phyloP scores from a whole-genome alignment of 2,888 invertebrate species.

The Cryptophagus acutangulus region DNA sequence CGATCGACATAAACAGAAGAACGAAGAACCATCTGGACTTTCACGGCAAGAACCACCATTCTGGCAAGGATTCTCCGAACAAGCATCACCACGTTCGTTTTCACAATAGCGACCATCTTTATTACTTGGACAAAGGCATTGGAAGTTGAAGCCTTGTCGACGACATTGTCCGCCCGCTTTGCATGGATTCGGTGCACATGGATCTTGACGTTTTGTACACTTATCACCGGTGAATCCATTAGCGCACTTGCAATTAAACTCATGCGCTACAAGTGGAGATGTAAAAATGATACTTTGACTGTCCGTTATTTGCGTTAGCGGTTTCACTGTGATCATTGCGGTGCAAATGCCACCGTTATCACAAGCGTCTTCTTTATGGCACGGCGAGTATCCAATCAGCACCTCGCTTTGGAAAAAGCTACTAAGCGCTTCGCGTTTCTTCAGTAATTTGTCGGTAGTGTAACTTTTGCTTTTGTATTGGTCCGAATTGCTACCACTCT shows the following conservation, averaged over 20 bases:
- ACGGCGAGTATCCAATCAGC: constrained; percentile 73
- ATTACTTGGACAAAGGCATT: constrained; percentile 72
- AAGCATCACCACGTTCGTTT: constrained; percentile 76
- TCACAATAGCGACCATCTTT: constrained; percentile 83
- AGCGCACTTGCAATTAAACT: constrained; percentile 74
- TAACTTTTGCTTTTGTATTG: constrained; percentile 63
- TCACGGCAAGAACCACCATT: constrained; percentile 90
- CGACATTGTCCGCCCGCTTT: constrained; percentile 78
- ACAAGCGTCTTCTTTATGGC: constrained; percentile 65
- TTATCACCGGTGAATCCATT: constrained; percentile 78
- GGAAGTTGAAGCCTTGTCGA: constrained; percentile 76
- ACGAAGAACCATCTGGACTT: constrained; percentile 80
- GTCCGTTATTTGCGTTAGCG: constrained; percentile 70
- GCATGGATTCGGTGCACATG: constrained; percentile 87
- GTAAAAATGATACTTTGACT: constrained; percentile 78
- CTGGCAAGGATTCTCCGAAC: constrained; percentile 79
- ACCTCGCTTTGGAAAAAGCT: constrained; percentile 60
- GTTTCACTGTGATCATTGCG: constrained; percentile 64
- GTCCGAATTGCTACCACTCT: constrained; percentile 52
- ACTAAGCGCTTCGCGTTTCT: constrained; percentile 61
- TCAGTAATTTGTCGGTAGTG: constrained; percentile 59
- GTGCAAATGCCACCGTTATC: constrained; percentile 75
- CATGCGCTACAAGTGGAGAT: constrained; percentile 73
- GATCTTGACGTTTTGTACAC: constrained; percentile 84
- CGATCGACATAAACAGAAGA: constrained; percentile 87